phyloP scores from a whole-genome alignment of 2,797 vertebrate genomes.

The Coracias cyanogaster region DNA sequence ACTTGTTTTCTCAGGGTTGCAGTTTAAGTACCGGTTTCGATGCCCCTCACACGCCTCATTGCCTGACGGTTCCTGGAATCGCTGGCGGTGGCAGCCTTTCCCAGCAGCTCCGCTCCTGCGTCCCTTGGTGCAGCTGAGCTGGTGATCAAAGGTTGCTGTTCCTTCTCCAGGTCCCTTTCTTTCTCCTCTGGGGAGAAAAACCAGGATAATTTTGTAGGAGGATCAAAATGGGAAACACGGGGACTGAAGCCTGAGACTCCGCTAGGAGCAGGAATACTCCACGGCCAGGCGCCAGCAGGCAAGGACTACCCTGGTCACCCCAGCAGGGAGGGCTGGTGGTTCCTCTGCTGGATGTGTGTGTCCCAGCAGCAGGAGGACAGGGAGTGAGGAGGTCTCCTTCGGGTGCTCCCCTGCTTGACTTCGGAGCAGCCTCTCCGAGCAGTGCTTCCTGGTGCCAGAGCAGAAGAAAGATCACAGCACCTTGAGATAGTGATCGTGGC shows the following conservation, averaged over 20 bases:
- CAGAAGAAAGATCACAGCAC: neutral
- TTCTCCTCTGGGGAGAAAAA: neutral
- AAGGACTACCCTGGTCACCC: neutral
- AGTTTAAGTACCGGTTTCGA: neutral
- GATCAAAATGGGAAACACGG: neutral
- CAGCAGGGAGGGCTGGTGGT: rapidly evolving
- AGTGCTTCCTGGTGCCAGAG: neutral
- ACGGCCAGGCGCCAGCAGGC: neutral
- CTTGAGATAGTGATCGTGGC: neutral
- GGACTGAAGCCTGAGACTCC: neutral
- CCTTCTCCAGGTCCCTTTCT: neutral
- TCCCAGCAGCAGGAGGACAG: neutral
- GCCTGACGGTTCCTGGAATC: neutral
- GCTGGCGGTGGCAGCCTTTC: neutral
- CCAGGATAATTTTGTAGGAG: neutral
- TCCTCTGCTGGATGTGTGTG: rapidly evolving
- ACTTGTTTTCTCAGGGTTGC: neutral
- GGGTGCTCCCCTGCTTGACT: neutral
- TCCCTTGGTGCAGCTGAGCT: neutral
- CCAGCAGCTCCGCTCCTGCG: rapidly evolving
- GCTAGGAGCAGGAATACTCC: too few species aligned
- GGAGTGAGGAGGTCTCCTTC: neutral
- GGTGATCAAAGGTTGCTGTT: neutral
- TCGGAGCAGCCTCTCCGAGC: neutral
- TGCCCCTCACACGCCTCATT: neutral